Evolutionary conservation across 2,797 vertebrate species (phyloP).

Genomic region (Rallus crepitans): DNA sequence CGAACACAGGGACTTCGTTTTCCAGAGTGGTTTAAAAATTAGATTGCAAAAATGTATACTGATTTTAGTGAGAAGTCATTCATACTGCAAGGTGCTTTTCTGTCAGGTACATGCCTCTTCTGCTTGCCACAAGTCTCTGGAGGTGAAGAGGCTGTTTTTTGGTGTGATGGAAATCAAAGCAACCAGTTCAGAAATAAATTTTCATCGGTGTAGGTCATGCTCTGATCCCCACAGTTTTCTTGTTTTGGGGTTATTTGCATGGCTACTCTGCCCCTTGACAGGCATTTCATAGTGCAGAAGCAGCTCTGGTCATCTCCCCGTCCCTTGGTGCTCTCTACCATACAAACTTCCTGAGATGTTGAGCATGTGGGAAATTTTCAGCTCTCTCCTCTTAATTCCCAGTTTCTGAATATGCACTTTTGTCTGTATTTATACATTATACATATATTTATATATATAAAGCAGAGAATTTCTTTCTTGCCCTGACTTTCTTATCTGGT

Average conservation of each 20-base stretch:
- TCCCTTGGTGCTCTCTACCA: not conserved
- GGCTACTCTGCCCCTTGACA: not conserved
- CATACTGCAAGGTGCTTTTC: not conserved
- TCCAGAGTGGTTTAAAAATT: not conserved
- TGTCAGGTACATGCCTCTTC: not conserved
- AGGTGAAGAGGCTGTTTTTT: not conserved
- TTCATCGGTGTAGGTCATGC: not conserved
- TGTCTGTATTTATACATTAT: not conserved
- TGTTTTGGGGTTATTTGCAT: not conserved
- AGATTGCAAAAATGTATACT: accelerated
- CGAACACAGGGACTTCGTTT: not conserved
- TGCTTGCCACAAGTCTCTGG: not conserved
- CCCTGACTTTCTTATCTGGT: not conserved
- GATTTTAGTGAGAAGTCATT: not conserved
- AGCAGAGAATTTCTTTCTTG: not conserved
- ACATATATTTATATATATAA: not conserved
- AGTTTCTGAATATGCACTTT: not conserved
- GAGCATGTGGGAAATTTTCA: not conserved
- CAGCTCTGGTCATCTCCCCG: not conserved
- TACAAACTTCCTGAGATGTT: not conserved
- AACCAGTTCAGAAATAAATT: not conserved
- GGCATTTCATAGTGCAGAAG: not conserved
- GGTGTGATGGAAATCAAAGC: not conserved
- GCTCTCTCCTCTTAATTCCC: not conserved
- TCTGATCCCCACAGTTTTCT: not conserved